Base-by-base conservation (phyloP, 2,888 invertebrate species). In the Troglohyphantes excavatus region DNA sequence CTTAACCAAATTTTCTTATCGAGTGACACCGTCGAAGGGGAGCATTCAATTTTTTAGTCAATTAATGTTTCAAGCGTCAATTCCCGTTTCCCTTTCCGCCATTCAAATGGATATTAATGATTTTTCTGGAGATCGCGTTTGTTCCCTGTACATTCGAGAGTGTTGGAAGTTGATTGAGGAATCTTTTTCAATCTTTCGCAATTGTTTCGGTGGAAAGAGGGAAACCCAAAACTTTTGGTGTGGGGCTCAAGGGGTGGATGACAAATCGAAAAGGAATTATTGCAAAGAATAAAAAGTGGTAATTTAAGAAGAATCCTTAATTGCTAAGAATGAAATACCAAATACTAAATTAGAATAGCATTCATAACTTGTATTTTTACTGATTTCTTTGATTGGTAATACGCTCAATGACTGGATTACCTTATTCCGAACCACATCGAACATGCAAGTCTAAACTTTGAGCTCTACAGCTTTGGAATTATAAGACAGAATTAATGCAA, bases 71-170 rank as follows among this genome's bases (percentile, higher is more conserved):
- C 6, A 17, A 17, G 39, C 65, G 21, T 43, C 78, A 65, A 65
- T 78, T 65, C 63, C 39, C 78, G 19, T 65, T 43, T 65, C 63
- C 17, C 63, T 43, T 78, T 65, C 39, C 13, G 9, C 53, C 13
- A 7, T 17, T n/a, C 17, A 78, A 61, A 78, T 78, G 33, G 65
- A 78, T 78, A 78, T 78, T 78, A 65, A 78, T 78, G 78, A 78
- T 65, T 33, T 72, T 78, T 78, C 75, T 23, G n/a, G 46, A 73
- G 17, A 73, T n/a, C 33, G 46, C 72, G 17, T 23, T 46, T 23
- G 26, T 17, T 53, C 2, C 13, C 13, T 53, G 17, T 21, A 75
- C 59, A 59, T 75, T 75, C 75, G 59, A 53, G 27, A 59, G 59
- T 75, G 61, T 61, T 75, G 75, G 59, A 72, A 27, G 29, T n/a